Conservation (phyloP, 2,888 invertebrate genomes). For the Mesoligia furuncula region DNA sequence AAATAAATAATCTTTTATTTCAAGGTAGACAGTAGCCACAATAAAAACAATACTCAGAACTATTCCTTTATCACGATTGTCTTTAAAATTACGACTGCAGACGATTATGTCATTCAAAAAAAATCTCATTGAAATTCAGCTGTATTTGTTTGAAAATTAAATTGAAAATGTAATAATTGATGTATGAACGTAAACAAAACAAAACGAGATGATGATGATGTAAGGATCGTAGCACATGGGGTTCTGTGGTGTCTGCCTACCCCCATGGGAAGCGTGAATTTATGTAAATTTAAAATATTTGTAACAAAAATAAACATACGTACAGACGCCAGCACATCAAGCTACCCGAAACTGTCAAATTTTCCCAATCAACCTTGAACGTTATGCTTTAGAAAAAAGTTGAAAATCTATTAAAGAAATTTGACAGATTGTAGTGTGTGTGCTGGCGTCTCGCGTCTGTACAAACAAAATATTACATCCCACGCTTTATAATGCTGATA, state of each 20-base stretch:
- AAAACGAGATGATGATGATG: too few relatives aligned
- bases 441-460: too few relatives aligned
- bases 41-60: constrained; percentile 16
- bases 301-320: too few relatives aligned
- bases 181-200: too few relatives aligned
- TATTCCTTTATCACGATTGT: background rate
- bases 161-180: background rate
- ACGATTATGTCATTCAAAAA: background rate
- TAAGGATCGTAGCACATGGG: background rate
- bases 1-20: constrained; percentile 15
- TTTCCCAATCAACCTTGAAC: too few relatives aligned
- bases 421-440: too few relatives aligned
- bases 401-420: too few relatives aligned
- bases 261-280: background rate
- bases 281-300: background rate
- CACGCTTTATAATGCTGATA: constrained; percentile 25
- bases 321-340: too few relatives aligned
- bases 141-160: background rate
- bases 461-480: constrained; percentile 1
- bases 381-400: too few relatives aligned
- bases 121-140: background rate
- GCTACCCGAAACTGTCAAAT: too few relatives aligned
- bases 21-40: background rate
- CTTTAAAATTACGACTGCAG: constrained; percentile 1
- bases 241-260: background rate